Percentiles rank a stretch among this genome's conserved stretches.
Conservation (phyloP, 2,113 vertebrate genomes). For the Caloenas nicobarica region DNA sequence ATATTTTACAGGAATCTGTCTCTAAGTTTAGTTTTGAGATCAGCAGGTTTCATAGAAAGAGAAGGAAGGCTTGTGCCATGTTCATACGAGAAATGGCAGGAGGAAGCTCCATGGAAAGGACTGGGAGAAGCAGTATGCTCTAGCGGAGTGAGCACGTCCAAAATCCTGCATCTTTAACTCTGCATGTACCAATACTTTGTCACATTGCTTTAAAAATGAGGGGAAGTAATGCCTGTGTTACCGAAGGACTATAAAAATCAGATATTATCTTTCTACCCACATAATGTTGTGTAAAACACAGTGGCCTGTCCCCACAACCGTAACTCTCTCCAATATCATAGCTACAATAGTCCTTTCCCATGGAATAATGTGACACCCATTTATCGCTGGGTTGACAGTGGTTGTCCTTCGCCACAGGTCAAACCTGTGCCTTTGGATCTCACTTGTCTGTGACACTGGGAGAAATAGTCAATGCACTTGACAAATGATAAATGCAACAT, state of each 20-base stretch:
- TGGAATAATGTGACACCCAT: not conserved
- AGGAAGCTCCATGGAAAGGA: not conserved
- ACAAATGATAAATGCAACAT: not conserved
- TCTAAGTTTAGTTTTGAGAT: not conserved
- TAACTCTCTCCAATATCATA: not conserved
- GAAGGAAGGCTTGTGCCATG: not conserved
- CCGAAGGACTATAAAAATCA: not conserved
- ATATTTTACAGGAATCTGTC: not conserved
- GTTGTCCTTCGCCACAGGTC: slow-evolving; percentile 30
- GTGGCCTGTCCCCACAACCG: not conserved
- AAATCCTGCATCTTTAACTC: not conserved
- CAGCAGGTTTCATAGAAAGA: not conserved
- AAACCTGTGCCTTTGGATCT: not conserved
- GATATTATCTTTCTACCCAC: not conserved
- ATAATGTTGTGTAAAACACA: not conserved
- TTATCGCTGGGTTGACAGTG: not conserved
- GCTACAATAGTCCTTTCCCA: not conserved
- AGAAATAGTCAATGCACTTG: not conserved
- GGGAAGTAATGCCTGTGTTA: not conserved
- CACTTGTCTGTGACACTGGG: not conserved
- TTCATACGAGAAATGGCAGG: not conserved
- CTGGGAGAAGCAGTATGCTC: not conserved
- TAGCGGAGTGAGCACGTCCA: not conserved
- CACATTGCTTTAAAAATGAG: not conserved
- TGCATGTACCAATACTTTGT: not conserved